Evolutionary conservation across 2,797 vertebrate genomes (phyloP), one percentile per base, ranked within the genome.

Genomic region (Acridotheres tristis): DNA sequence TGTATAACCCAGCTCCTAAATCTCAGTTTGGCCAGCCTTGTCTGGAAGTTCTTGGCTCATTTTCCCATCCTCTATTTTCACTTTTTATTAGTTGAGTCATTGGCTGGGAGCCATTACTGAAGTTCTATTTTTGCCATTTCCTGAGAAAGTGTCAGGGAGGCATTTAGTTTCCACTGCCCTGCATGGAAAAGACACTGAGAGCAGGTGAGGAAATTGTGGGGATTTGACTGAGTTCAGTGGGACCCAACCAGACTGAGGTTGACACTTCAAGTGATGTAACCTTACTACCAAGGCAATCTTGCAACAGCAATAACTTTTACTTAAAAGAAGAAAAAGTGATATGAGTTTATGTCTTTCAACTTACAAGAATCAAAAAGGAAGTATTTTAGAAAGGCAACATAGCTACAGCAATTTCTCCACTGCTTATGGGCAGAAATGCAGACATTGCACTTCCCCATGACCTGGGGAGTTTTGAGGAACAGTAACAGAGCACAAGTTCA

Each of bases 171-270:
- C 36, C 45, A 10, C 22, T 86, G 63, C 11, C 57, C 66, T 62
- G 55, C 48, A 48, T 2, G 2, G 63, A 42, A 88, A 68, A 3
- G 32, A 20, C 53, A 20, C 27, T 50, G 36, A 5, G 23, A 51
- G 69, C n/a, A 69, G 58, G 43, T 38, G 65, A 82, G 77, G 30
- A 65, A 68, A 65, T 43, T 32, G 22, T 11, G 32, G 34, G 23
- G 23, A 8, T 73, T 66, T 81, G 38, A 54, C 10, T 40, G 48
- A 85, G 54, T 17, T 71, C 59, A 74, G 27, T 7, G 23, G 34
- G 72, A 74, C 1, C 1, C 42, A 85, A 5, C 3, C n/a, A 68
- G n/a, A 40, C 14, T 59, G 12, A 76, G 32, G 19, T 0, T 67
- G 34, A 55, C 43, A 21, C 25, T 90, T 45, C 21, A 5, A 47